phyloP scores from a whole-genome alignment of 2,113 vertebrate species.

The Actenoides lindsayi region DNA sequence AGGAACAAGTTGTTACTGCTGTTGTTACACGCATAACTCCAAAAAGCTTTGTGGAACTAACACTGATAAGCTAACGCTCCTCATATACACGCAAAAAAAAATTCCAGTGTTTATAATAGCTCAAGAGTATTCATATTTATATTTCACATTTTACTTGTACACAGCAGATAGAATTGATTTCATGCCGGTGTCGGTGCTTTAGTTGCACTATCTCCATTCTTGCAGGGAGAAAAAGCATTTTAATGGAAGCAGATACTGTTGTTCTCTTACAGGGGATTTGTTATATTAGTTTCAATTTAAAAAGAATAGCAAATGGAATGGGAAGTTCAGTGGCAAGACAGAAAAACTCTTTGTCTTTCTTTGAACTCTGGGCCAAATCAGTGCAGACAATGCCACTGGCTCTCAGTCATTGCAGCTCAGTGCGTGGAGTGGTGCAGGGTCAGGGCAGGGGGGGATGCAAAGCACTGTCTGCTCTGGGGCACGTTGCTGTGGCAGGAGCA shows the following conservation, averaged over 20 bases:
- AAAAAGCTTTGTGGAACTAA: constrained; percentile 9
- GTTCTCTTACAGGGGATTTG: neutral
- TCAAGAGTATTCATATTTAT: constrained; percentile 4
- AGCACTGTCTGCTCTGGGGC: accelerated
- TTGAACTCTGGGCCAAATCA: neutral
- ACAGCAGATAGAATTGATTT: neutral
- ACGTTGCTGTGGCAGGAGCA: accelerated
- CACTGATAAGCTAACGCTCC: neutral
- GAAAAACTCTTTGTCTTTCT: neutral
- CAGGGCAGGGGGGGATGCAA: accelerated
- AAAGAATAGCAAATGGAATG: neutral
- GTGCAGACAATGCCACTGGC: accelerated
- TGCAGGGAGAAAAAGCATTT: neutral
- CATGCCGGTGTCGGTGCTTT: neutral
- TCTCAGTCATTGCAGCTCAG: neutral
- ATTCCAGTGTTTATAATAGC: neutral
- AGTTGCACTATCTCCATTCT: neutral
- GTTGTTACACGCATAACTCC: neutral
- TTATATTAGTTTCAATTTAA: neutral
- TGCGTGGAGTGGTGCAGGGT: accelerated
- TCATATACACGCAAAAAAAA: neutral
- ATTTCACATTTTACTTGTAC: neutral
- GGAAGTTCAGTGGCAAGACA: neutral
- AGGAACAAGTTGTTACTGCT: neutral
- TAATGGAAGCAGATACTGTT: neutral